Base-by-base conservation (phyloP, 37 sponge, comb jelly and placozoan genomes). In the Diacarnus erythraeanus region DNA sequence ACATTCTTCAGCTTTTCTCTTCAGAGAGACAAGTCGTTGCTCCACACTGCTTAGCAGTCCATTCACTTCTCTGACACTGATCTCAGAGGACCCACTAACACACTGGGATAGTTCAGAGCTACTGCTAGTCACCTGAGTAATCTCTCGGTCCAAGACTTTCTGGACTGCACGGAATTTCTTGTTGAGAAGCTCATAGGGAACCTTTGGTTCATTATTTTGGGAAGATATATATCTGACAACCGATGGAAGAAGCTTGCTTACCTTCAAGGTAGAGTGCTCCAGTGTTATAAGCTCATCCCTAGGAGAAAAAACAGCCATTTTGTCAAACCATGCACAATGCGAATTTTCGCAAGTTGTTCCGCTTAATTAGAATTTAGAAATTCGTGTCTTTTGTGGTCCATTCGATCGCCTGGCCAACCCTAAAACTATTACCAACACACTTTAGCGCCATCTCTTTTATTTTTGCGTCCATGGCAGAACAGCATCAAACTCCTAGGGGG, bases 111-210 rank as follows among this genome's bases (percentile, higher is more conserved):
- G 59, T 34, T 94, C 94, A 31, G 58, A 26, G 26, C 59, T 21
- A 1, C 72, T 61, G 33, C 25, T 69, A 20, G 23, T 80, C 61
- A 94, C 77, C 0, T 80, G 74, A n/a, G 90, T 26, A 9, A 95
- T 75, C 47, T 98, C 99, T 6, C 94, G 76, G 64, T 98, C 99
- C 20, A 96, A 51, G 1, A 73, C 60, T 74, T 93, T 95, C 80
- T 98, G 99, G 42, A 87, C 77, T 15, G 81, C 66, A 31, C 99
- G 66, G 42, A 96, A 98, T 78, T 88, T 96, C 79, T 93, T 98
- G 83, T 98, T 98, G 41, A 98, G 84, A 21, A 95, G 67, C 36
- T 98, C 99, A 86, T 95, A 98, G 25, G 96, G 99, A 0, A 98
- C 96, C 92, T 96, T 38, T 23, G 77, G 25, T 10, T 64, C 27